Base-by-base conservation (phyloP, 92 coral and sea anemone genomes). In the Heliopora coerulea region DNA sequence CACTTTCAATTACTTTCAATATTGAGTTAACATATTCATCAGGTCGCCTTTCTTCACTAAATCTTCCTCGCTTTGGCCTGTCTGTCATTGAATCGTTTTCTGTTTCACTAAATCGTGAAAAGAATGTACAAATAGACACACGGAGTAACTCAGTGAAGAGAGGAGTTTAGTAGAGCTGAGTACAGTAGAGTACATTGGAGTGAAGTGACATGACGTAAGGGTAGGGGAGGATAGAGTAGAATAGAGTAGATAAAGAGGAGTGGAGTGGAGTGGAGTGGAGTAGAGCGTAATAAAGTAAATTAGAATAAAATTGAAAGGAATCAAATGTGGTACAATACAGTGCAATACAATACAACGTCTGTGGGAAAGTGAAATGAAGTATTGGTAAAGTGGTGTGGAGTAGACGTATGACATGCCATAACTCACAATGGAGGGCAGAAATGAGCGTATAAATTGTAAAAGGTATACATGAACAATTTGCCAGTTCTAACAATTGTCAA, bases 11-110 rank as follows among this genome's bases (percentile, higher is more conserved):
- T 69, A 69, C 76, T 28, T 69, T 69, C 20, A 69, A 50, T 26
- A 69, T 29, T 19, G 62, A 69, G 32, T 49, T 49, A 37, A 69
- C 32, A 48, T 49, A 69, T 18, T 54, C 76, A n/a, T 50, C 28
- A 7, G 61, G 62, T 69, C 50, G 76, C 15, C 39, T 49, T 49
- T 49, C 61, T 46, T 54, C 2, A 69, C 44, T 18, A 21, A 10
- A 2, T 41, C 76, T 49, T 69, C 48, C 56, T 31, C 49, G 76
- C n/a, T 49, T n/a, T 11, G 57, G n/a, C 42, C 34, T 44, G 5
- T 46, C 74, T 11, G 12, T 49, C 11, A 18, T 62, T 49, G 62
- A 31, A 4, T 49, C 23, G 50, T 18, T 31, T 15, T 42, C 49
- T n/a, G 2, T 32, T 1, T 21, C 30, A 19, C 12, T 63, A 21